Evolutionary conservation across 2,797 vertebrate genomes (phyloP), one percentile per base, ranked within the genome.

Genomic region (Acipenser ruthenus): DNA sequence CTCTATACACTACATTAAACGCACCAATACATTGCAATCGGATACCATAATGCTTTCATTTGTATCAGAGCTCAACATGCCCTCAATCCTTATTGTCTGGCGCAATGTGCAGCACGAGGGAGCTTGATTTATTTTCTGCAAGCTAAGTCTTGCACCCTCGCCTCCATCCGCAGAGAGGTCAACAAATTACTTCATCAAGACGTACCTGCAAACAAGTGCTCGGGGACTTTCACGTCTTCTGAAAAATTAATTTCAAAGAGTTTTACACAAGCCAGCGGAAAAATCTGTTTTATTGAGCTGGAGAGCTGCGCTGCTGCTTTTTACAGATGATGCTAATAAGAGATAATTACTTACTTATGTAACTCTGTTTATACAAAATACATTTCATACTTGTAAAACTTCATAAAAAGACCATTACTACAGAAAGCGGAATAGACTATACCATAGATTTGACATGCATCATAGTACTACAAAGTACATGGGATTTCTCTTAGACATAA

Each of bases 1-100:
- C 4, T 81, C 67, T 79, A 79, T 80, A 79, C 65, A 79, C 50
- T 70, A 74, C 69, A 79, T 79, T 77, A 79, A 70, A 71, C 69
- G 70, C 72, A 72, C 71, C 77, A 37, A 78, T 52, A 73, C 65
- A 71, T 47, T 53, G 65, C 71, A 72, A 73, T 15, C 72, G 77
- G 75, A 75, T 74, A 78, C 64, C 65, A 76, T 63, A 78, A 70
- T 76, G 75, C 77, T 82, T 83, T 80, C 75, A 80, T 62, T 75
- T 74, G 63, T 37, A 5, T 37, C 37, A 37, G 37, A 37, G 37
- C 37, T 58, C 55, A 6, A n/a, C 2, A 58, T n/a, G 55, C 55
- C 55, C 12, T 58, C 55, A 58, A n/a, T 58, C 55, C 55, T n/a
- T 55, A 58, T n/a, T 13, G 55, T 55, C 12, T 58, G 6, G 13